Evolutionary conservation across 2,888 invertebrate genomes (phyloP).

Genomic region (Microctonus brassicae): DNA sequence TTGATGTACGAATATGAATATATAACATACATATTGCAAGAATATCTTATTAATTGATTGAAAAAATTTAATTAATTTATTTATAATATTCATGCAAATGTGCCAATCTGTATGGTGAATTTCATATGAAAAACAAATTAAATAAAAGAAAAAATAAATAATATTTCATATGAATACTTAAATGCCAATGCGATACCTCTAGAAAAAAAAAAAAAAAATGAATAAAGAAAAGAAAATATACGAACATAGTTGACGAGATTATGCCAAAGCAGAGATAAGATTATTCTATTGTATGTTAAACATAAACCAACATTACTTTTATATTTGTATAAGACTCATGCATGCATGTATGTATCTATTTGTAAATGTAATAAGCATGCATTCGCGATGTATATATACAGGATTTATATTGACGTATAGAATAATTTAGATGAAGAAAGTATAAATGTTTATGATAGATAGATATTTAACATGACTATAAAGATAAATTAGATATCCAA

Average conservation of each 20-base stretch:
- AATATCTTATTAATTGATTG: too few relatives aligned
- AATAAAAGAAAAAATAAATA: constrained; percentile 1
- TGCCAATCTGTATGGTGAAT: constrained; percentile 38
- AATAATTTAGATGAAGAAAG: not conserved
- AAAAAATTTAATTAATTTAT: constrained; percentile 16
- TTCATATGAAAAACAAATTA: not conserved
- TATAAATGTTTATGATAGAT: not conserved
- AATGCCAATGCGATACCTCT: not conserved
- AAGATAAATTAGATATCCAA: not conserved
- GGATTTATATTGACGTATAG: constrained; percentile 5
- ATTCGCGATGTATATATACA: not conserved
- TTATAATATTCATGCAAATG: constrained; percentile 39
- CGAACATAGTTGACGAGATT: too few relatives aligned
- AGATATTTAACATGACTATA: not conserved
- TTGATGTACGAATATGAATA: constrained; percentile 1
- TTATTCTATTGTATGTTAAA: constrained; percentile 53
- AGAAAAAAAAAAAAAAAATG: constrained; percentile 9
- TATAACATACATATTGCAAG: constrained; percentile 20
- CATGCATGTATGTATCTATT: constrained; percentile 30
- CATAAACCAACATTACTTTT: constrained; percentile 49
- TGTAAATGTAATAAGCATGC: constrained; percentile 26
- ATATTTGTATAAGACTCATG: constrained; percentile 47
- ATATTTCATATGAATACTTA: too few relatives aligned
- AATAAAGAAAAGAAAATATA: too few relatives aligned
- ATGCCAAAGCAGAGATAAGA: too few relatives aligned